Conservation (phyloP, 2,888 invertebrate genomes). For the Unio pictorum region DNA sequence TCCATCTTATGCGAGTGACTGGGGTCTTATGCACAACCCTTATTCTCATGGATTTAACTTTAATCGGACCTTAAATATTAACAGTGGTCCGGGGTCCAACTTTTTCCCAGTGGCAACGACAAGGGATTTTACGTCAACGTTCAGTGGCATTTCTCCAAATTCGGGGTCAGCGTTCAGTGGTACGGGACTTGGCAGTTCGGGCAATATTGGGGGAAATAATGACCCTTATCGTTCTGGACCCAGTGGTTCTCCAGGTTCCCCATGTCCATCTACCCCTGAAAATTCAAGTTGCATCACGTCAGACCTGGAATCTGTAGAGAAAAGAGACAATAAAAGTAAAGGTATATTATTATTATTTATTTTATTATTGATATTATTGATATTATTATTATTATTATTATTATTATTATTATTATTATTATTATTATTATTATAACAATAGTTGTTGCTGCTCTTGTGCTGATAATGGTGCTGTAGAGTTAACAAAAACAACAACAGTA, state of each 20-base stretch:
- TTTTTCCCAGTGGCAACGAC: constrained; percentile 12
- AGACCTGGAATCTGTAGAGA: constrained; percentile 30
- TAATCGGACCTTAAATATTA: constrained; percentile 33
- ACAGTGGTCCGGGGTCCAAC: constrained; percentile 23
- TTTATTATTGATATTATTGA: too few relatives aligned
- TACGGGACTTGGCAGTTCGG: constrained; percentile 16
- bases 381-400: too few relatives aligned
- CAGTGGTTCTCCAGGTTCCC: constrained; percentile 31
- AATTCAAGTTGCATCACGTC: constrained; percentile 27
- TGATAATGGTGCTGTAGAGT: too few relatives aligned
- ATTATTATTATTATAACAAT: too few relatives aligned
- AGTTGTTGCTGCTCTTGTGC: too few relatives aligned
- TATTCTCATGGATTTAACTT: constrained; percentile 41
- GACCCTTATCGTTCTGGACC: constrained; percentile 24
- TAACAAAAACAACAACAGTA: too few relatives aligned
- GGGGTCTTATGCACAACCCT: constrained; percentile 40
- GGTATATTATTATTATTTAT: constrained; percentile 7
- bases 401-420: too few relatives aligned
- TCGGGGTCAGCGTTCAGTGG: constrained; percentile 27
- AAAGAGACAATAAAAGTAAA: constrained; percentile 28
- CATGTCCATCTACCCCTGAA: constrained; percentile 25
- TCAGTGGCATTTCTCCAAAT: constrained; percentile 22
- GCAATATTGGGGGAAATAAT: constrained; percentile 23
- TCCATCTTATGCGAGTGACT: constrained; percentile 37
- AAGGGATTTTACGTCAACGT: constrained; percentile 24